Evolutionary conservation across 1,140 invertebrate species (phyloP).

Genomic region (Epicauta chinensis): DNA sequence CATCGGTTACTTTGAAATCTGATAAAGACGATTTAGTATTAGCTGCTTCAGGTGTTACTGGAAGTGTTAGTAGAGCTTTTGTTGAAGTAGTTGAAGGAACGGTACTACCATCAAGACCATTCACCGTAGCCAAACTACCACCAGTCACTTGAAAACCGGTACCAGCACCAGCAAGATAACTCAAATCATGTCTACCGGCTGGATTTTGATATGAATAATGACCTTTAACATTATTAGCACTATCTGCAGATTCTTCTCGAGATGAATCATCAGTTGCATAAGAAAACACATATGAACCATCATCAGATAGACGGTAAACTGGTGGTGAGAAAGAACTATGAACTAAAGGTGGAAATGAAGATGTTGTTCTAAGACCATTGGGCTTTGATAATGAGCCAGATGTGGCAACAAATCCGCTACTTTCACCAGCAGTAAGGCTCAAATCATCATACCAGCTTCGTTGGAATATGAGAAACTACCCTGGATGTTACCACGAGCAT

Average conservation of each 20-base stretch:
- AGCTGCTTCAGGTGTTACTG: too few species aligned
- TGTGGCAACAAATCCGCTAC: conserved; percentile 27
- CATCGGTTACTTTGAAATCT: too few species aligned
- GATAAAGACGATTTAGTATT: too few species aligned
- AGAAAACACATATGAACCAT: conserved; percentile 24
- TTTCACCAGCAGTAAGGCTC: conserved; percentile 25
- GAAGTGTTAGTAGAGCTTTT: too few species aligned
- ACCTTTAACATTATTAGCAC: conserved; percentile 31
- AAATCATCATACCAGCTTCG: conserved; percentile 21
- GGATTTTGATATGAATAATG: conserved; percentile 27
- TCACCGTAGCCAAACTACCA: too few species aligned
- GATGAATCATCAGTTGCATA: conserved; percentile 29
- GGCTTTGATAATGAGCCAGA: conserved; percentile 14
- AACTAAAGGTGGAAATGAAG: too few species aligned
- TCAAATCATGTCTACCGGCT: conserved; percentile 22
- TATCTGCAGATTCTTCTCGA: conserved; percentile 28
- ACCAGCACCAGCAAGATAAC: conserved; percentile 20
- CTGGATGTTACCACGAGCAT: conserved; percentile 30
- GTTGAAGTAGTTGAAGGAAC: too few species aligned
- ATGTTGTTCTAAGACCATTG: conserved; percentile 13
- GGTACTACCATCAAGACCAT: too few species aligned
- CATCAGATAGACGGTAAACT: too few species aligned
- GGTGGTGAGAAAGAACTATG: too few species aligned
- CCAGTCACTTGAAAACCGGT: conserved; percentile 29
- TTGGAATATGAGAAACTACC: conserved; percentile 30